Evolutionary conservation across 2,113 vertebrate genomes (phyloP), one percentile per base, ranked within the genome.

Genomic region (Scolopax mira): DNA sequence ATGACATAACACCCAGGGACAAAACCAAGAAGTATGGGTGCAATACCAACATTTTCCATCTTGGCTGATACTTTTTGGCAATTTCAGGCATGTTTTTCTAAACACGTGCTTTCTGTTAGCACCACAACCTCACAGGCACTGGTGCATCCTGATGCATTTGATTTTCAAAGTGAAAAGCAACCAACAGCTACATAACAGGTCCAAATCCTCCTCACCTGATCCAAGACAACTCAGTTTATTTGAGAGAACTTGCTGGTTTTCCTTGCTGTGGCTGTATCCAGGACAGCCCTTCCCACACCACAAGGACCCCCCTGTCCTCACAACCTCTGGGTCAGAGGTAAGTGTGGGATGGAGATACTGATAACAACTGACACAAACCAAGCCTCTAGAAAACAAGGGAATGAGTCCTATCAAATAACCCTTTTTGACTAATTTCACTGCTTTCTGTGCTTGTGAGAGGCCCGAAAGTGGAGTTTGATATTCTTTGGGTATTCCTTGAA

Each of bases 311-410:
- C 48, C 35, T 3, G 10, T 33, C 44, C 54, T 94, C 49, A 46
- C 35, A 75, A 60, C 14, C 30, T 31, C 33, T 2, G 1, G 28
- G 15, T 25, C 39, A 61, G 54, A 0, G 0, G 31, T 9, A 85
- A 46, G 64, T 1, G 1, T 8, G 1, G 12, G 28, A 57, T 14
- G 31, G 39, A 49, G 14, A 24, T 31, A 60, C 15, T 22, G 35
- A 27, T 19, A 60, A 79, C 31, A 88, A 41, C 8, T 85, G 51
- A 75, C 9, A 69, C 10, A 91, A 89, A 65, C 17, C 44, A 66
- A 71, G 73, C 9, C 27, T 82, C n/a, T 30, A 42, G 30, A 91
- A 90, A 90, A 35, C 19, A 75, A 81, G 31, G 14, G 37, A 78
- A n/a, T 77, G 55, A 67, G 41, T 78, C 30, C 18, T n/a, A 91